Evolutionary conservation across 2,888 invertebrate species (phyloP).

Genomic region (Anthophora plumipes): DNA sequence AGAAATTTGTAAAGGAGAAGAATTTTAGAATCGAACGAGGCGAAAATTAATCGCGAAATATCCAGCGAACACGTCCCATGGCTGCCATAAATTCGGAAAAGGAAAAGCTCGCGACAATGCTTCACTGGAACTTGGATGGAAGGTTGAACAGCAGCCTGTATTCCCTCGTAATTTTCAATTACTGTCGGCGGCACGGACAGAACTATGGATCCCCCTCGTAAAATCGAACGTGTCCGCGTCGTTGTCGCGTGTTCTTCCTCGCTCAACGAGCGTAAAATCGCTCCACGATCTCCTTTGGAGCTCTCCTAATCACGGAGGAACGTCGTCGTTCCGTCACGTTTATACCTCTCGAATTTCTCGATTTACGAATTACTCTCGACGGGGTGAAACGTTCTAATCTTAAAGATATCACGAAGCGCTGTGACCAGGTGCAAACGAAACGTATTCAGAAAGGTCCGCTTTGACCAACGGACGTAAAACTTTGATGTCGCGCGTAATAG

Average conservation of each 20-base stretch:
- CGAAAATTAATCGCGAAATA: no score
- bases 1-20: no score
- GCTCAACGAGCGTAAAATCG: constrained; percentile 11
- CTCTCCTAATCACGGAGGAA: neutral
- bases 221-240: constrained; percentile 33
- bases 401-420: neutral
- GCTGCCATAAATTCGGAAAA: constrained; percentile 6
- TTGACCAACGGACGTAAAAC: constrained; percentile 38
- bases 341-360: no score
- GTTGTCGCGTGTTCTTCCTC: constrained; percentile 23
- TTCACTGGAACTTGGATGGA: neutral
- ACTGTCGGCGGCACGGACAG: constrained; percentile 41
- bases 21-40: no score
- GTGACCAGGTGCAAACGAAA: neutral
- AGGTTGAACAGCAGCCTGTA: neutral
- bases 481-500: constrained; percentile 70
- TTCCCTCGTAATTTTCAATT: constrained; percentile 67
- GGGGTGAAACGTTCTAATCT: no score
- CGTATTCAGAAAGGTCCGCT: constrained; percentile 1
- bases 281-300: no score
- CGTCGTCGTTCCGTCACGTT: no score
- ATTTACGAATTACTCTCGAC: no score
- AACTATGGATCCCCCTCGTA: constrained; percentile 39
- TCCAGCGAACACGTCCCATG: no score
- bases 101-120: constrained; percentile 12